phyloP scores from a whole-genome alignment of 2,113 vertebrate genomes.

The Anas platyrhynchos region DNA sequence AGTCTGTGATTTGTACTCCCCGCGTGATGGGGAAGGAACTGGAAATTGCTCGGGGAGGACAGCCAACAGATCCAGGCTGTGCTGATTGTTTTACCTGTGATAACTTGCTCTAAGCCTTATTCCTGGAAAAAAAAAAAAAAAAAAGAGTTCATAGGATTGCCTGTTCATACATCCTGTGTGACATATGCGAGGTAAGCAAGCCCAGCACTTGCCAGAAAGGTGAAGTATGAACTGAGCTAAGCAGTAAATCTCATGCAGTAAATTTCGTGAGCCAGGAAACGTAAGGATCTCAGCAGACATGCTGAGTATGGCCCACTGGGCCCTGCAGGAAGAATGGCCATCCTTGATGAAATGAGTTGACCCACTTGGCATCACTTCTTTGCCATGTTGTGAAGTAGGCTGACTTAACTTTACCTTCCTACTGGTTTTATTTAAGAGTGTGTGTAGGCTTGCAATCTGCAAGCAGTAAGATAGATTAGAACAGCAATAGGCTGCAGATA shows the following conservation, averaged over 20 bases:
- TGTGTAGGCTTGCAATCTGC: not conserved
- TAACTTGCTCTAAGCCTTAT: not conserved
- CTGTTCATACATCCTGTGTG: not conserved
- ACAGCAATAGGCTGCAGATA: not conserved
- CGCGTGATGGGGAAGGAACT: not conserved
- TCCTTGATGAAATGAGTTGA: not conserved
- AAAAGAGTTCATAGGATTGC: not conserved
- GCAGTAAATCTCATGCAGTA: accelerated
- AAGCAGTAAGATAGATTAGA: not conserved
- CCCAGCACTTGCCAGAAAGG: not conserved
- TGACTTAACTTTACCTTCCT: not conserved
- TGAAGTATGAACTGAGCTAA: not conserved
- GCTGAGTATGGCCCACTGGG: accelerated
- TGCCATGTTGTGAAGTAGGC: not conserved
- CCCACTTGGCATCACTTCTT: not conserved
- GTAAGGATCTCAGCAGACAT: not conserved
- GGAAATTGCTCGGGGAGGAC: not conserved
- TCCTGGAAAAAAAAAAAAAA: not conserved
- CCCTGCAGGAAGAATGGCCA: not conserved
- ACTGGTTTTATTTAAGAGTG: not conserved
- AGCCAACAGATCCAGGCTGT: accelerated
- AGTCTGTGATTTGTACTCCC: not conserved
- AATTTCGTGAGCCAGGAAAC: not conserved
- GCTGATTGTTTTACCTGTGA: not conserved
- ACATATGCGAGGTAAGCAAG: not conserved